Evolutionary conservation across 2,113 vertebrate genomes (phyloP), one percentile per base, ranked within the genome.

Genomic region (Maccullochella peelii): DNA sequence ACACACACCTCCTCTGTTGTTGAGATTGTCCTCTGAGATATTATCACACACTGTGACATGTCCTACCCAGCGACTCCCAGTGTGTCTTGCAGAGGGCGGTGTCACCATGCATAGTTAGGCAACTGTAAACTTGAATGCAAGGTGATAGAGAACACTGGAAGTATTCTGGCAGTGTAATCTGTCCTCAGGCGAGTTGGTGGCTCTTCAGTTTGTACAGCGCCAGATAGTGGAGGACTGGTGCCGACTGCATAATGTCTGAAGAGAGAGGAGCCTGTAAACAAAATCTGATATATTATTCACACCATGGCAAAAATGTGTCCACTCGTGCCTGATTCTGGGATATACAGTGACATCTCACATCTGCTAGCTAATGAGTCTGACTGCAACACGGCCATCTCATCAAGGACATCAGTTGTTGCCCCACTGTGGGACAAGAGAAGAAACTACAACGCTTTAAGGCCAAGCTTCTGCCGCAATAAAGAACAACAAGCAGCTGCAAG

Each of bases 271-370:
- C 33, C 86, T 71, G 82, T 86, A 89, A 91, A 91, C 86, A 92
- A 88, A 90, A 91, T 75, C 70, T 81, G 70, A 92, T 91, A 77
- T 82, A 82, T 89, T 91, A 94, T 91, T 92, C 90, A 91, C 80
- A 89, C 83, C 82, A 72, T 80, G 73, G 85, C 70, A 71, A 86
- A 83, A 83, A 63, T 61, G 81, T 81, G 75, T 83, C 88, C 81
- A 82, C 73, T 15, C 14, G 80, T 73, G 72, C 82, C 83, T 30
- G 89, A 87, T 84, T 87, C 85, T 84, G 79, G 86, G 90, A 91
- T 88, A 74, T 47, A 67, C 33, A 8, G 62, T 78, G 91, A 89
- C 86, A 87, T 80, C 65, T 77, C 81, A 63, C 91, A 93, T 93
- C 88, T 94, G 91, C 77, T 82, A 38, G 59, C 78, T 92, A 91